phyloP scores from a whole-genome alignment of 1,140 invertebrate species.

The Drosophila elegans region DNA sequence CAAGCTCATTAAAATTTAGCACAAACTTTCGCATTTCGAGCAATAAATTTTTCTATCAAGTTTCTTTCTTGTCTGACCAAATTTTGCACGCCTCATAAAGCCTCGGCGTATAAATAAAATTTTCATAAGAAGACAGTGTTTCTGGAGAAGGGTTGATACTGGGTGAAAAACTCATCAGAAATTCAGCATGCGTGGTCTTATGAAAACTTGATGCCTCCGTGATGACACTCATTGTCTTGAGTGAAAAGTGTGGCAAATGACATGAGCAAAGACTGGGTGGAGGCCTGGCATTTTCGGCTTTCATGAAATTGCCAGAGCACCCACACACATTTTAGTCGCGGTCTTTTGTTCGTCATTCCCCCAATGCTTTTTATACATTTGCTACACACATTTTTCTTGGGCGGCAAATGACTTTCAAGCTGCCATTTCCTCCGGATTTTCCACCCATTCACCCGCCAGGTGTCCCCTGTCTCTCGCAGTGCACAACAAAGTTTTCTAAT shows the following conservation, averaged over 20 bases:
- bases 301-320: constrained; percentile 58
- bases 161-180: constrained; percentile 61
- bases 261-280: constrained; percentile 20
- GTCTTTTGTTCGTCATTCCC: constrained; percentile 29
- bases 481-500: constrained; percentile 65
- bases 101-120: constrained; percentile 31
- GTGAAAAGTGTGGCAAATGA: constrained; percentile 63
- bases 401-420: constrained; percentile 62
- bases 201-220: constrained; percentile 75
- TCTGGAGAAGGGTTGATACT: constrained; percentile 38
- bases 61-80: constrained; percentile 10
- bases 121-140: constrained; percentile 17
- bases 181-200: constrained; percentile 78
- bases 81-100: constrained; percentile 68
- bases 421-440: constrained; percentile 56
- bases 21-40: constrained; percentile 22
- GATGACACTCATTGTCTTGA: constrained; percentile 83
- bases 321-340: constrained; percentile 25
- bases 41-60: constrained; percentile 69
- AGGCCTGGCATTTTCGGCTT: constrained; percentile 40
- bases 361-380: constrained; percentile 40
- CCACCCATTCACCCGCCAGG: constrained; percentile 15
- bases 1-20: constrained; percentile 26
- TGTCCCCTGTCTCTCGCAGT: constrained; percentile 26
- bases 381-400: constrained; percentile 28